phyloP scores from a whole-genome alignment of 2,888 invertebrate species.

The Venusia cambrica region DNA sequence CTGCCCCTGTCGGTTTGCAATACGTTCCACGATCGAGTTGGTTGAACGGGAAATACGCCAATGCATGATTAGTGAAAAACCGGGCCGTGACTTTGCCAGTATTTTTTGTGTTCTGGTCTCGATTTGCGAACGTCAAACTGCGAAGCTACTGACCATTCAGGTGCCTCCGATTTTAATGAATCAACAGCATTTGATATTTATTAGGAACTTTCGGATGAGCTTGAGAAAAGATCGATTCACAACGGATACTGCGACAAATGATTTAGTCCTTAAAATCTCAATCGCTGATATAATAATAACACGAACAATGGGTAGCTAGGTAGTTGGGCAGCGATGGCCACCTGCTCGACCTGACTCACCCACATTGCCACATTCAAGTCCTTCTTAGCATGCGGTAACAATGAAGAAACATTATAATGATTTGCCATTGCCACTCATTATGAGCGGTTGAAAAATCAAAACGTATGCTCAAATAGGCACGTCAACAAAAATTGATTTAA shows the following conservation, averaged over 20 bases:
- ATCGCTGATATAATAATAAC: conserved; percentile 11
- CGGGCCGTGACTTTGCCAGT: no score
- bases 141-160: no score
- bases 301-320: conserved; percentile 24
- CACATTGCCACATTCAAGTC: conserved; percentile 17
- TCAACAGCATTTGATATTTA: no score
- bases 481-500: no score
- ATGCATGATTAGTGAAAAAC: conserved; percentile 1
- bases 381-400: conserved; percentile 20
- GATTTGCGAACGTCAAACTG: no score
- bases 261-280: background rate
- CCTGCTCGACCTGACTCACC: conserved; percentile 21
- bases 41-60: background rate
- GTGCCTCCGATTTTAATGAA: no score
- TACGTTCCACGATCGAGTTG: conserved; percentile 4
- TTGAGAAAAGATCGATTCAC: no score
- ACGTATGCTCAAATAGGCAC: no score
- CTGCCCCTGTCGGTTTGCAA: conserved; percentile 20
- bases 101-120: no score
- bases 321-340: conserved; percentile 11
- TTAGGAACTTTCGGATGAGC: no score
- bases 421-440: conserved; percentile 4
- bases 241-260: no score
- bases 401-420: conserved; percentile 21
- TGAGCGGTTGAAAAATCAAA: no score